Evolutionary conservation across 2,888 invertebrate species (phyloP), one percentile per base, ranked within the genome.

Genomic region (Idaea dimidiata): DNA sequence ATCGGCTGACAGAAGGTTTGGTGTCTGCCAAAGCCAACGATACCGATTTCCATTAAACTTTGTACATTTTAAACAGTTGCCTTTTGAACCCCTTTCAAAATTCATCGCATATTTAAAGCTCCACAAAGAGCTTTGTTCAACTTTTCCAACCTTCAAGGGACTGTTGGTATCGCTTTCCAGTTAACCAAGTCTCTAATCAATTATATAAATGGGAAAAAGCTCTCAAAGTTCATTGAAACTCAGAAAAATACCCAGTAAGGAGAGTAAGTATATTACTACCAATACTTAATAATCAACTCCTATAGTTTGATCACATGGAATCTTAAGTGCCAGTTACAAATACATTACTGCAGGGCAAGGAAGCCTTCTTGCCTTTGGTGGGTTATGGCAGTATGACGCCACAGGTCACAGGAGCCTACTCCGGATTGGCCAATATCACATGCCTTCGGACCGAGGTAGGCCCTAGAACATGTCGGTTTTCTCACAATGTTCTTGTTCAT

Each of bases 71-170:
- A 87, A 86, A 85, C 87, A 85, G 84, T 83, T 78, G 81, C 83
- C 84, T 86, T 83, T 86, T 77, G 81, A 81, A 80, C 79, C 78
- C 77, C 81, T 82, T 88, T 83, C 76, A 76, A 82, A 88, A 87
- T 88, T 88, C 88, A 86, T 84, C 84, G 88, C 84, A 86, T 87
- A 88, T 87, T 89, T 87, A 84, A 84, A 82, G 83, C 82, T 79
- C 74, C 74, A 72, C 82, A 82, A 87, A 87, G 85, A 82, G 86
- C 83, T 86, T 87, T 87, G 85, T 86, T 84, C 81, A 86, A 88
- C 82, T 89, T 89, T 83, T 83, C 77, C 78, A 82, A 80, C 78
- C 74, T 80, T 79, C 77, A 68, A 66, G 75, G 69, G 76, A 76
- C 75, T 58, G 60, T 62, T 55, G 17, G 65, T 57, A 56, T 63